Evolutionary conservation across 2,888 invertebrate genomes (phyloP), one percentile per base, ranked within the genome.

Genomic region (Eristalinus aeneus): DNA sequence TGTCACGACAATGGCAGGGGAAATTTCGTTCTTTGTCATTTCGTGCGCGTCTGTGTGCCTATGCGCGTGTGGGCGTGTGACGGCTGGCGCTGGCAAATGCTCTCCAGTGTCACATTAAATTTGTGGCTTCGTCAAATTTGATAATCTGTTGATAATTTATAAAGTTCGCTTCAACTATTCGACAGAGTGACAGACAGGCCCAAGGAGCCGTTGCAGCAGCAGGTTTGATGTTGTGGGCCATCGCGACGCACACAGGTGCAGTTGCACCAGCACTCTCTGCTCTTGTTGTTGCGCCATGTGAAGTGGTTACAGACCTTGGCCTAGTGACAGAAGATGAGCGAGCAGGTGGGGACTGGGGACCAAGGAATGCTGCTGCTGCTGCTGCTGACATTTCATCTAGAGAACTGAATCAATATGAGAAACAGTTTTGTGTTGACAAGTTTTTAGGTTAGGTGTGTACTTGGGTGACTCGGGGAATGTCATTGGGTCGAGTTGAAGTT

Each of bases 221-320:
- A 46, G 16, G 39, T n/a, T 12, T 39, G 39, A 39, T 16, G 16
- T 16, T 16, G 46, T 46, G 46, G 46, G 5, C 4, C 16, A 39
- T n/a, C 8, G 9, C 34, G 34, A 6, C 34, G 34, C 9, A 34
- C 46, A 16, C 46, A 46, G 46, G 46, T 46, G 46, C 46, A 46
- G 8, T 16, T 46, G 46, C 46, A 46, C 46, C 16, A 16, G 8
- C n/a, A 39, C n/a, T 2, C n/a, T 46, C 16, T 16, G 46, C 46
- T 27, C 11, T 12, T 75, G 60, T 34, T 32, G 32, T n/a, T 68
- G 60, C 27, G 79, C 46, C 58, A 60, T 69, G 64, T 78, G 64
- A 74, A 83, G 79, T 83, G 69, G 78, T 74, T 69, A 69, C 23
- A 65, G 79, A 65, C 84, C 84, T 83, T 83, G 83, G 74, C 83